Evolutionary conservation across 1,140 invertebrate genomes (phyloP).

Genomic region (Belonocnema kinseyi): DNA sequence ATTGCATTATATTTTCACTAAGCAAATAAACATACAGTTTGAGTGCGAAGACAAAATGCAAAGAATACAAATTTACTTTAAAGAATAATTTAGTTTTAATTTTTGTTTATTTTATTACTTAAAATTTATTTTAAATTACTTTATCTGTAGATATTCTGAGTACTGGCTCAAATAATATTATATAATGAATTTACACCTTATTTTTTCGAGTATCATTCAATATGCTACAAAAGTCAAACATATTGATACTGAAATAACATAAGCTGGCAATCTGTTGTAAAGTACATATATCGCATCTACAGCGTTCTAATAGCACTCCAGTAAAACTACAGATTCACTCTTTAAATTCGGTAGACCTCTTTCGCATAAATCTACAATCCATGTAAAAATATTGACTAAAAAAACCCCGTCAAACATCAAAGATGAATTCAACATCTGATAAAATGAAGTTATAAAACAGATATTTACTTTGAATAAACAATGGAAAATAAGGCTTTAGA

Average conservation of each 20-base stretch:
- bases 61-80: too few species aligned
- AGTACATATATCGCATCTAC: conserved; percentile 15
- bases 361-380: not conserved
- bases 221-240: too few species aligned
- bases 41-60: too few species aligned
- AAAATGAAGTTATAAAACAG: not conserved
- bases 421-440: not conserved
- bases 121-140: too few species aligned
- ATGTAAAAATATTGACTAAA: not conserved
- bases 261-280: conserved; percentile 4
- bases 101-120: too few species aligned
- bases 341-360: conserved; percentile 8
- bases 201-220: too few species aligned
- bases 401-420: not conserved
- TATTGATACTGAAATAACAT: not conserved
- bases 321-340: conserved; percentile 5
- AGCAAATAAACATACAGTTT: too few species aligned
- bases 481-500: conserved; percentile 52
- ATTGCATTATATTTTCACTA: too few species aligned
- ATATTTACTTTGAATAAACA: not conserved
- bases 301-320: not conserved
- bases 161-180: too few species aligned
- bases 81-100: too few species aligned
- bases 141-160: too few species aligned
- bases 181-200: too few species aligned